phyloP scores from a whole-genome alignment of 2,888 invertebrate genomes.

The Pogonocherus hispidulus region DNA sequence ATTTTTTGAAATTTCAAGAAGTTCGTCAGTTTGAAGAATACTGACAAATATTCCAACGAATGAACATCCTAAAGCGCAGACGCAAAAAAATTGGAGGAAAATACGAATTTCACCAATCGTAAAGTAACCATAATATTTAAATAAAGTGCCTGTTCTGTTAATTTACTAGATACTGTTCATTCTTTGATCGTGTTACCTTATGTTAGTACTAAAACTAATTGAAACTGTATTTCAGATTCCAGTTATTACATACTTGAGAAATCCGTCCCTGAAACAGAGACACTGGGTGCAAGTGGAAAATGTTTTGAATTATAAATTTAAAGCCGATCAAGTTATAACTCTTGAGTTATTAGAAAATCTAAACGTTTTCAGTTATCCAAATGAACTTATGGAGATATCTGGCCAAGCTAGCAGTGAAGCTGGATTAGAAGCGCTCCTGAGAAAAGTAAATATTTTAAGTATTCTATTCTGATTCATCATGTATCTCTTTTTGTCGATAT shows the following conservation, averaged over 20 bases:
- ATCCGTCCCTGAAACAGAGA: constrained; percentile 81
- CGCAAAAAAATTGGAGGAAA: too few relatives aligned
- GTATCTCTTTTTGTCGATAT: neutral
- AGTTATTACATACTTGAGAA: constrained; percentile 84
- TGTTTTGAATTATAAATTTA: constrained; percentile 80
- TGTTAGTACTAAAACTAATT: too few relatives aligned
- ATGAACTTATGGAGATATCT: constrained; percentile 86
- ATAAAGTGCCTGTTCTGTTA: too few relatives aligned
- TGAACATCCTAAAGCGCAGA: too few relatives aligned
- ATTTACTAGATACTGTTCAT: too few relatives aligned
- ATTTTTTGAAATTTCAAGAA: too few relatives aligned
- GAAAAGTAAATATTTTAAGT: constrained; percentile 75
- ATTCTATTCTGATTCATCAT: too few relatives aligned
- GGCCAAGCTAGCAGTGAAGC: constrained; percentile 91
- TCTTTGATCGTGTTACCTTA: too few relatives aligned
- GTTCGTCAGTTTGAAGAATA: too few relatives aligned
- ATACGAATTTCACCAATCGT: too few relatives aligned
- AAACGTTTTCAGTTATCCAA: constrained; percentile 81
- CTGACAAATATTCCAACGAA: too few relatives aligned
- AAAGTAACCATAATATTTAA: too few relatives aligned
- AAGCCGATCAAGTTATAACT: constrained; percentile 77
- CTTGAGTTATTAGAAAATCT: constrained; percentile 79
- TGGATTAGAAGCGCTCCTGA: constrained; percentile 83
- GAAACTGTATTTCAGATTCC: constrained; percentile 76
- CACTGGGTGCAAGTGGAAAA: constrained; percentile 90